Evolutionary conservation across 2,797 vertebrate genomes (phyloP), one percentile per base, ranked within the genome.

Genomic region (Craterocephalus amniculus): DNA sequence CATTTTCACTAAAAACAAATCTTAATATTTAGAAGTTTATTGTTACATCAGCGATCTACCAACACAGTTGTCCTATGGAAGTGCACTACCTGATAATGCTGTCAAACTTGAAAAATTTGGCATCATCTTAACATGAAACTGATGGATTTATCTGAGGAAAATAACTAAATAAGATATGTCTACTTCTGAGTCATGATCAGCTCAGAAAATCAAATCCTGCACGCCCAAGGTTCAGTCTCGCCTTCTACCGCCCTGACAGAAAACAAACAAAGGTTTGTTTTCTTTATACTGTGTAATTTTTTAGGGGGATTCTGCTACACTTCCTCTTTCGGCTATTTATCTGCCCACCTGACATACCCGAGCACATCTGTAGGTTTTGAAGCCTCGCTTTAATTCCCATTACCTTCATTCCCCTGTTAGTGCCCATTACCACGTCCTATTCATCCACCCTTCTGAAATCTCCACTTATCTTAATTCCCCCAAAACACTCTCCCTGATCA

Each of bases 401-500:
- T 6, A 58, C 52, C 26, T 20, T 6, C 45, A 31, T 51, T 45
- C 24, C 48, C 20, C 9, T 36, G 27, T 59, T 72, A 52, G 63
- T 72, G 34, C 77, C 26, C 32, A 16, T 27, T 72, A 58, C 88
- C 48, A 43, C 52, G 22, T 73, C 82, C 26, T 61, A 77, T 62
- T 67, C 16, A 48, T 49, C 63, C 3, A 32, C 45, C 58, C 58
- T 67, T 71, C 32, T 70, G n/a, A 74, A 70, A 74, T 67, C 67
- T 76, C 65, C 56, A 55, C 36, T 74, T 56, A 80, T 66, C 54
- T 69, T 67, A 72, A 81, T 78, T 67, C 67, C 73, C 55, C 32
- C 63, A 38, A 60, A 87, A 84, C 83, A 83, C 79, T 87, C 76
- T 67, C 65, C 59, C 54, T 86, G 79, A 89, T 87, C 72, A 87